phyloP scores from a whole-genome alignment of 2,888 invertebrate species.

The Lycocerus yunnanus region DNA sequence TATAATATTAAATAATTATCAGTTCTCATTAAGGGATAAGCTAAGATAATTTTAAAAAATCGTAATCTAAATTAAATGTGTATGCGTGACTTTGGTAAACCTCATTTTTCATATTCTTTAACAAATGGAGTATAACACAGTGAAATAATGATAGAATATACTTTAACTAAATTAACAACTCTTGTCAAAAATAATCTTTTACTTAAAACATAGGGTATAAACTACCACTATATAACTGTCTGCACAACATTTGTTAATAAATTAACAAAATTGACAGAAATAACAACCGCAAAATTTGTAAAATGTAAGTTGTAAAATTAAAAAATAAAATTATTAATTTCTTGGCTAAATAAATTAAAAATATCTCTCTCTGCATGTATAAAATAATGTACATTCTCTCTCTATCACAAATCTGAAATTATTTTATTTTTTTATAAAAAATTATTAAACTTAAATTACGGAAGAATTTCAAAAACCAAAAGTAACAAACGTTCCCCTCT shows the following conservation, averaged over 20 bases:
- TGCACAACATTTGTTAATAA: not conserved
- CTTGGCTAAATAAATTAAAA: not conserved
- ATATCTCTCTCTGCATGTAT: not conserved
- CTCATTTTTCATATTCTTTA: not conserved
- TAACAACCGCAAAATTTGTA: not conserved
- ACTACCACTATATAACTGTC: not conserved
- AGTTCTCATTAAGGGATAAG: conserved; percentile 4
- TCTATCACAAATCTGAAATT: conserved; percentile 11
- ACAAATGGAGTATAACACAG: not conserved
- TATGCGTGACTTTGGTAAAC: not conserved
- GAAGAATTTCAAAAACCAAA: no score
- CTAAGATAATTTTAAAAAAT: not conserved
- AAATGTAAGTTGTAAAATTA: not conserved
- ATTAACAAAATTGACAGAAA: not conserved
- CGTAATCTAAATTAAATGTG: not conserved
- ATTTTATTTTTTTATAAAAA: not conserved
- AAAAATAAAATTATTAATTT: not conserved
- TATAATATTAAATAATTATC: conserved; percentile 6
- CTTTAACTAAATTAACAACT: not conserved
- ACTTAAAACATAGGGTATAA: not conserved
- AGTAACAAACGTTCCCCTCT: not conserved
- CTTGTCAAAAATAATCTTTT: not conserved
- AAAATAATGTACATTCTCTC: conserved; percentile 9
- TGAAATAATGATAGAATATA: not conserved
- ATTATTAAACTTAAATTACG: not conserved